Evolutionary conservation across 1,140 invertebrate species (phyloP).

Genomic region (Cydia splendana): DNA sequence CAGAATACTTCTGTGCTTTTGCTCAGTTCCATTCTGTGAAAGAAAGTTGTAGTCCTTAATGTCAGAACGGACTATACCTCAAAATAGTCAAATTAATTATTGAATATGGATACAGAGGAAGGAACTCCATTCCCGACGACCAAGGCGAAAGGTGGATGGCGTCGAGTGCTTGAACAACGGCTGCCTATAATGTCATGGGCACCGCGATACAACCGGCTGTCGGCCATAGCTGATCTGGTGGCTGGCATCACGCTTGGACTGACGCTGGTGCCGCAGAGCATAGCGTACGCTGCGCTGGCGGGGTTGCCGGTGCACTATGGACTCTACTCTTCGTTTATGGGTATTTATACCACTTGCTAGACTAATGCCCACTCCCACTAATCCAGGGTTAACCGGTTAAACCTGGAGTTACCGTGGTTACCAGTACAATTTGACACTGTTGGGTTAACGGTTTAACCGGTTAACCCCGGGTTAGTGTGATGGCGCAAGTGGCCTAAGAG

Average conservation of each 20-base stretch:
- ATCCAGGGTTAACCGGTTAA: too few relatives aligned
- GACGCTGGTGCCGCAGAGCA: slow-evolving; percentile 91
- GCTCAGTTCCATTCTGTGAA: too few relatives aligned
- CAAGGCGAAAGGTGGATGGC: slow-evolving; percentile 38
- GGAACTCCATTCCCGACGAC: slow-evolving; percentile 37
- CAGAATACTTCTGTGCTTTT: too few relatives aligned
- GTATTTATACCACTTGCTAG: slow-evolving; percentile 39
- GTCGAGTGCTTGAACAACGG: slow-evolving; percentile 49
- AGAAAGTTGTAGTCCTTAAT: neutral
- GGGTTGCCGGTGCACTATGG: slow-evolving; percentile 86
- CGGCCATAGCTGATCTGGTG: slow-evolving; percentile 83
- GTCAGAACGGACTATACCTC: neutral
- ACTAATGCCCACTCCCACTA: neutral
- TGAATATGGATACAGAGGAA: slow-evolving; percentile 46
- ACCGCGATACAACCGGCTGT: slow-evolving; percentile 81
- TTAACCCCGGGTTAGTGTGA: too few relatives aligned
- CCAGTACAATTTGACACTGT: too few relatives aligned
- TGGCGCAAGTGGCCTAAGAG: too few relatives aligned
- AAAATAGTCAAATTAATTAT: neutral
- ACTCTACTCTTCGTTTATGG: slow-evolving; percentile 78
- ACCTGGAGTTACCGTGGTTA: too few relatives aligned
- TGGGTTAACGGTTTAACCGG: too few relatives aligned
- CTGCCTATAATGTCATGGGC: slow-evolving; percentile 83
- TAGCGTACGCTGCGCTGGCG: slow-evolving; percentile 90
- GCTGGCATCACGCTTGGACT: slow-evolving; percentile 90